phyloP scores from a whole-genome alignment of 2,797 vertebrate genomes.

The Dallia pectoralis region DNA sequence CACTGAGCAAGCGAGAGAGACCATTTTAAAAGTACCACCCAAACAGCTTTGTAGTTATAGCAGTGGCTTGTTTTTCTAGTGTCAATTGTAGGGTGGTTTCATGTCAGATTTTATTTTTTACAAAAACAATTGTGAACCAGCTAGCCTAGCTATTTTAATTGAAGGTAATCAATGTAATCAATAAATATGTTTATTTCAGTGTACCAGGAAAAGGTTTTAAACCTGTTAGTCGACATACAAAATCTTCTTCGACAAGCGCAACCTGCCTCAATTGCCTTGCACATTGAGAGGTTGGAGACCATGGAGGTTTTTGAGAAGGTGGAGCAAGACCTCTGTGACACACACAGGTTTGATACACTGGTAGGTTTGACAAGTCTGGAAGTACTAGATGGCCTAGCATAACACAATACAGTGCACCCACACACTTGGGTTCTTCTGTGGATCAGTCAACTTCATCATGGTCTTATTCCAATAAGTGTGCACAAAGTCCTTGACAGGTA shows the following conservation, averaged over 20 bases:
- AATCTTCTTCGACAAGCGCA: slow-evolving; percentile 10
- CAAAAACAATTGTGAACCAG: slow-evolving; percentile 20
- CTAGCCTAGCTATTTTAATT: slow-evolving; percentile 22
- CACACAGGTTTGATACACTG: slow-evolving; percentile 31
- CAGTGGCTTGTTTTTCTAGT: slow-evolving; percentile 15
- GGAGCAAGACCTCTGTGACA: slow-evolving; percentile 28
- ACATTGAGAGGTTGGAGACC: slow-evolving; percentile 23
- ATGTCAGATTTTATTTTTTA: slow-evolving; percentile 24
- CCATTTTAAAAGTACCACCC: slow-evolving; percentile 18
- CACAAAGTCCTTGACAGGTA: slow-evolving; percentile 31
- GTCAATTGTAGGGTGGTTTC: slow-evolving; percentile 7
- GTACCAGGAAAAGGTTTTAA: slow-evolving; percentile 29
- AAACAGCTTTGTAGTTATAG: slow-evolving; percentile 30
- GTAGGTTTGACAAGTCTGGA: slow-evolving; percentile 33
- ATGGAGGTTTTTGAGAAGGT: slow-evolving; percentile 32
- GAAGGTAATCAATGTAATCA: slow-evolving; percentile 21
- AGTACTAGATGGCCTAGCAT: slow-evolving; percentile 10
- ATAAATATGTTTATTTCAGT: slow-evolving; percentile 35
- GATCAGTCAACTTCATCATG: slow-evolving; percentile 21
- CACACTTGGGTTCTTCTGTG: neutral
- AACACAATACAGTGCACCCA: slow-evolving; percentile 19
- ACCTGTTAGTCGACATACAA: slow-evolving; percentile 12
- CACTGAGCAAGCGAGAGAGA: too few relatives aligned
- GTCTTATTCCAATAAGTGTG: slow-evolving; percentile 29
- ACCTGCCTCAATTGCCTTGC: slow-evolving; percentile 19